Conservation (phyloP, 2,888 invertebrate genomes). For the Cataglyphis cursor region DNA sequence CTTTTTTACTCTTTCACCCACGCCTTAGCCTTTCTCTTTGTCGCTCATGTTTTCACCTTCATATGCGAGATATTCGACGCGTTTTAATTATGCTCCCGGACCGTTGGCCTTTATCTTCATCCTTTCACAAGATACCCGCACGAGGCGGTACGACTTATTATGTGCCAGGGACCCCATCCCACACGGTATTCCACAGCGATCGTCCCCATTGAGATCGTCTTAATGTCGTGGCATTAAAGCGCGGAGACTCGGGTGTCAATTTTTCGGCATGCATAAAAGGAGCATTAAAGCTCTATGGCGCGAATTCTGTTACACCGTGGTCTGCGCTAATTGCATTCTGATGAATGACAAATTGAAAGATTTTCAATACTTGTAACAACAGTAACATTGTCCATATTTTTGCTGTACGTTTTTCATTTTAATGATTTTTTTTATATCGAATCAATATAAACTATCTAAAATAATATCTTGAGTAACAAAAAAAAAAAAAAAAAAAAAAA, state of each 20-base stretch:
- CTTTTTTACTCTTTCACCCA: slow-evolving; percentile 30
- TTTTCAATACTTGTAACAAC: not conserved
- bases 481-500: not conserved
- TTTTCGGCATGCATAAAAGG: slow-evolving; percentile 63
- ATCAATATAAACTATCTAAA: not conserved
- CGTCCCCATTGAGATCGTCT: slow-evolving; percentile 70
- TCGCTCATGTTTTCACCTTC: slow-evolving; percentile 55
- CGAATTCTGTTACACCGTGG: slow-evolving; percentile 1
- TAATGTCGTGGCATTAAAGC: slow-evolving; percentile 70
- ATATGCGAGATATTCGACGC: slow-evolving; percentile 79
- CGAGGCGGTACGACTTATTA: slow-evolving; percentile 78
- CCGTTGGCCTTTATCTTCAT: slow-evolving; percentile 75
- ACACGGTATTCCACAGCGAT: slow-evolving; percentile 59
- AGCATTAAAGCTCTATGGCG: slow-evolving; percentile 48
- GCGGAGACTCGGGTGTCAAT: slow-evolving; percentile 72
- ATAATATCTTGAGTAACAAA: not conserved
- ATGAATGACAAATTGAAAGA: slow-evolving; percentile 29
- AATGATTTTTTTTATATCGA: not conserved
- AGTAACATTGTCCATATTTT: not conserved
- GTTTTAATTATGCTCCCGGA: slow-evolving; percentile 82
- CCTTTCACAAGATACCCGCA: slow-evolving; percentile 78
- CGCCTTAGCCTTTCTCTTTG: slow-evolving; percentile 46
- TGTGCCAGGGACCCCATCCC: slow-evolving; percentile 72
- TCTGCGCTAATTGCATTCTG: slow-evolving; percentile 19
- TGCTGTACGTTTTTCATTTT: not conserved